Evolutionary conservation across 2,888 invertebrate genomes (phyloP).

Genomic region (Blastobasis lacticolella): DNA sequence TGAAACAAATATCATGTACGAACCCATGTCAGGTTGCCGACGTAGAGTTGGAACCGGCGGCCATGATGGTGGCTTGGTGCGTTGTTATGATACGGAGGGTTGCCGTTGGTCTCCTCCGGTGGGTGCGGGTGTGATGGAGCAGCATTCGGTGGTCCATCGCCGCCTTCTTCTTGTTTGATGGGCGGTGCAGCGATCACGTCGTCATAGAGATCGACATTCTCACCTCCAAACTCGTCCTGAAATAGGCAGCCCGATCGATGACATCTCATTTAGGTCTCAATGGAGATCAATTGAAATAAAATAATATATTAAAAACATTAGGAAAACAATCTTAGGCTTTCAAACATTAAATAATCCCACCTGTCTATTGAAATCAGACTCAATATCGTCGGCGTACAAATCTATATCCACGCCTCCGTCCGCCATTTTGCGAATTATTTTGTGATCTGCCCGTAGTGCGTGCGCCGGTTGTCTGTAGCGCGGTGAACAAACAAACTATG

Average conservation of each 20-base stretch:
- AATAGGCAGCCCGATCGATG: slow-evolving; percentile 31
- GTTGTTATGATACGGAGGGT: slow-evolving; percentile 80
- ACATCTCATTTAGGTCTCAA: too few species aligned
- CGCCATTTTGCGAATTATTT: slow-evolving; percentile 80
- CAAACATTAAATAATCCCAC: slow-evolving; percentile 25
- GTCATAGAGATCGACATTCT: slow-evolving; percentile 95
- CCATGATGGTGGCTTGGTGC: slow-evolving; percentile 83
- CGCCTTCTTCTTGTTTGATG: slow-evolving; percentile 73
- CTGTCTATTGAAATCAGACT: slow-evolving; percentile 87
- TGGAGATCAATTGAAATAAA: too few species aligned
- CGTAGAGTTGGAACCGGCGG: slow-evolving; percentile 93
- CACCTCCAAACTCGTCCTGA: slow-evolving; percentile 87
- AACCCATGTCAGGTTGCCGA: slow-evolving; percentile 99
- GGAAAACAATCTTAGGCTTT: slow-evolving; percentile 22
- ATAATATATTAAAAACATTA: too few species aligned
- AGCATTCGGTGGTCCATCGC: slow-evolving; percentile 73
- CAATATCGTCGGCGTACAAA: slow-evolving; percentile 97
- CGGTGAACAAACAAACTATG: background rate
- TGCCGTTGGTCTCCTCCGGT: slow-evolving; percentile 80
- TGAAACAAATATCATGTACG: slow-evolving; percentile 65
- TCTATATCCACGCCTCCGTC: slow-evolving; percentile 96
- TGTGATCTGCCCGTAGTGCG: background rate
- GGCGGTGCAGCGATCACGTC: slow-evolving; percentile 92
- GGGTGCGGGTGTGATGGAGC: slow-evolving; percentile 67
- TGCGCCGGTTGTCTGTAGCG: background rate